These are phyloP conservation scores for Dolichotis patagonum DNA, from an alignment of 2,113 vertebrate genomes.

Conservation along the genomic window DNA sequence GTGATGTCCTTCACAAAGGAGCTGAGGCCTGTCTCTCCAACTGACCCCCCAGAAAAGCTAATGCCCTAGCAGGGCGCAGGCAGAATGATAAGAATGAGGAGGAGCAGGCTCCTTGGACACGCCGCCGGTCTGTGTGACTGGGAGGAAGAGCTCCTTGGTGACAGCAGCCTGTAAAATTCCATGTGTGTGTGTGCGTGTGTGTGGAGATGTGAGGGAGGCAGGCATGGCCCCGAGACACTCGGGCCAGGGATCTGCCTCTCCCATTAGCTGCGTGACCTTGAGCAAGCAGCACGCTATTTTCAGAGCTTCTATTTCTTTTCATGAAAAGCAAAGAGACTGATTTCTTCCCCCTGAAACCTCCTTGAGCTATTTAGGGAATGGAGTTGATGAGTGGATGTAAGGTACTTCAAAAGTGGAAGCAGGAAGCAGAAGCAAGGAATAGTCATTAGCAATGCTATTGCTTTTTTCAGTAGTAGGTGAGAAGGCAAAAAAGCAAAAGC, in stretches of 20 bases:
- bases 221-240: rapidly evolving
- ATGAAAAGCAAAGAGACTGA: neutral
- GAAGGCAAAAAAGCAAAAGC: neutral
- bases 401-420: neutral
- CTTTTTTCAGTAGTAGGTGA: neutral
- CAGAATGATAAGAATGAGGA: neutral
- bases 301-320: neutral
- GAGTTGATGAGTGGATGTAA: neutral
- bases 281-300: neutral
- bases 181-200: too few relatives aligned
- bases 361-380: neutral
- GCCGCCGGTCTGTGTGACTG: rapidly evolving
- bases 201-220: rapidly evolving
- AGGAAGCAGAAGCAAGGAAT: neutral
- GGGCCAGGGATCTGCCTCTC: neutral
- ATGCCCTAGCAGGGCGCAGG: neutral
- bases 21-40: neutral
- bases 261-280: conserved; percentile 31
- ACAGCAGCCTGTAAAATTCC: neutral
- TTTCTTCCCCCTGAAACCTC: neutral
- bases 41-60: neutral
- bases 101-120: neutral
- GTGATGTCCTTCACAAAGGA: neutral
- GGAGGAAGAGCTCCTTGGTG: rapidly evolving
- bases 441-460: neutral